Base-by-base conservation (phyloP, 2,797 vertebrate species). In the Prunella strophiata region DNA sequence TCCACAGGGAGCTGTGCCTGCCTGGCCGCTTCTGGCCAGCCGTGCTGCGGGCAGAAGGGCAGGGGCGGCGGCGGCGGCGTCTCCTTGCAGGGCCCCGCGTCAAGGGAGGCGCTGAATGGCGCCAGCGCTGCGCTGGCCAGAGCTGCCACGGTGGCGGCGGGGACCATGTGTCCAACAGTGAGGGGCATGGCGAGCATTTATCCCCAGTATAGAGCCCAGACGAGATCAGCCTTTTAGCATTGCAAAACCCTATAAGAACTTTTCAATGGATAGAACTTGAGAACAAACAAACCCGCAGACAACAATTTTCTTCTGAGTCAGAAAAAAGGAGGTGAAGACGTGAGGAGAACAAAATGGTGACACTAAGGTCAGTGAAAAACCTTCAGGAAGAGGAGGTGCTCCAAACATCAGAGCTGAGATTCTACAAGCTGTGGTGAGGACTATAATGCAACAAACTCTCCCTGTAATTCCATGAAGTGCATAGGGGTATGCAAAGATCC, bases 21-120 rank as follows among this genome's bases (percentile, higher is more conserved):
- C 45, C 2, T 27, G 45, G 65, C 65, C 10, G 0, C 65, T 27
- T 16, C 16, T 7, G n/a, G 25, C 25, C 65, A 27, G 25, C 63
- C 2, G 3, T 66, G n/a, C n/a, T 48, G 25, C 1, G 4, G 7
- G 8, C 34, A 30, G 14, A 36, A 22, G 9, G 34, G 20, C 34
- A 17, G 47, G 34, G 47, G 10, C 8, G 5, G 27, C 1, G 3
- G 48, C 7, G 9, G 20, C 12, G 27, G 14, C 6, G 1, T 23
- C 34, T 30, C 48, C 66, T 51, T 23, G 36, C 27, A 7, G n/a
- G 15, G 0, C 30, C 34, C 18, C 1, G 0, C 58, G 18, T 7
- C 11, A 18, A 18, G 73, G n/a, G 29, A 42, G 59, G 48, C 3
- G 3, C 30, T 17, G 14, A 43, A 15, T 3, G 25, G 47, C 13